These are phyloP conservation scores for Petrocephalus schoutedeni DNA, from an alignment of 2,797 vertebrate genomes.

Conservation along the genomic window DNA sequence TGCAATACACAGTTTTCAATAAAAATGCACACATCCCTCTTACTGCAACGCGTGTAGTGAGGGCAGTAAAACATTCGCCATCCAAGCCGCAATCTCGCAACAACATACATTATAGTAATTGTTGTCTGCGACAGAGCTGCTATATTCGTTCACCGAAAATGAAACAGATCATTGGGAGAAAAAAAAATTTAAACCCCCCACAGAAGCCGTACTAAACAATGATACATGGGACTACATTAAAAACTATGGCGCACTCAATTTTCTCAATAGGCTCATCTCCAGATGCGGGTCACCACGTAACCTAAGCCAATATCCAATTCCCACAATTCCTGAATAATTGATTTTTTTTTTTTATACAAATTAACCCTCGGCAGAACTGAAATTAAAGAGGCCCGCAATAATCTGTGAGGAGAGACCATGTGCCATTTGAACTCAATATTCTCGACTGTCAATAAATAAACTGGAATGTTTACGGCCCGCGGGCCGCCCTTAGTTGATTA, in stretches of 20 bases:
- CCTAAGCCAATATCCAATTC: constrained; percentile 15
- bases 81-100: neutral
- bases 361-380: constrained; percentile 4
- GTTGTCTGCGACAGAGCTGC: neutral
- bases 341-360: constrained; percentile 16
- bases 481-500: neutral
- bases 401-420: neutral
- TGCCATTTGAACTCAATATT: constrained; percentile 21
- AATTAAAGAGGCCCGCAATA: constrained; percentile 8
- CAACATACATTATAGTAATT: constrained; percentile 12
- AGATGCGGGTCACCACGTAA: neutral
- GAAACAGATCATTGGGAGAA: neutral
- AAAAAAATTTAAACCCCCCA: neutral
- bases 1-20: neutral
- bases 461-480: neutral
- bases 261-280: neutral
- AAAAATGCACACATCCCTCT: neutral
- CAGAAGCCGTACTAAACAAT: neutral
- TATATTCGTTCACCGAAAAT: constrained; percentile 6
- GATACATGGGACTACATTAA: neutral
- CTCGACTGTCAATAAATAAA: constrained; percentile 17
- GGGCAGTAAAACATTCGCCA: neutral
- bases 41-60: neutral
- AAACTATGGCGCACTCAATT: neutral
- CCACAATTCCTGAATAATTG: constrained; percentile 18